Evolutionary conservation across 2,113 vertebrate species (phyloP), one percentile per base, ranked within the genome.

Genomic region (Eubucco bourcierii): DNA sequence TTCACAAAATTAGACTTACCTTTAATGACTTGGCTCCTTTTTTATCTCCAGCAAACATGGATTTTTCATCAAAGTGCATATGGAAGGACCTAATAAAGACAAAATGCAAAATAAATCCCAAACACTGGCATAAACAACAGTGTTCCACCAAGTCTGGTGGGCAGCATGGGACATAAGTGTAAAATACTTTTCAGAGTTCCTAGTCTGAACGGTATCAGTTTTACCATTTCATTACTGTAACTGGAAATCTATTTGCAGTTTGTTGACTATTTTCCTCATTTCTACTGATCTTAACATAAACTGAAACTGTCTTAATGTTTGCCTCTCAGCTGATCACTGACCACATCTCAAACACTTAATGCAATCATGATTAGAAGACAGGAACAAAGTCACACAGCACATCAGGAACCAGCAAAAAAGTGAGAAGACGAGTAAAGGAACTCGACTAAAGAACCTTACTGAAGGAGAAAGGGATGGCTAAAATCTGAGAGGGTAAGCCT

Each of bases 21-120:
- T 99, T 99, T 72, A 99, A 95, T 6, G 96, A 99, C 61, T 98
- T 98, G 58, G 99, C 99, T 83, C 98, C 99, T 47, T 98, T 97
- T 91, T 99, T 98, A 93, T 99, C 97, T 80, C 99, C 99, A 18
- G 99, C 98, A 94, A 99, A 99, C 99, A 99, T 99, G 90, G 99
- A 99, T 93, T 98, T 99, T 96, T 99, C 99, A 60, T 99, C 99
- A 84, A 99, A 99, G 96, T 99, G 99, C 99, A 99, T 99, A 21
- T 97, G 99, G 88, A 99, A 99, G 7, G 98, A 97, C 96, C 99
- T 99, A 96, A 33, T 77, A 47, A 95, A 91, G 37, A 96, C 8
- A 91, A 92, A 84, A 80, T 2, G 21, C 25, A 56, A 80, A 64
- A 29, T 21, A 52, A 83, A 9, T 4, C 4, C 7, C 7, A 64